These are phyloP conservation scores for Saccopteryx leptura DNA, from an alignment of 2,113 vertebrate species.

Conservation along the genomic window DNA sequence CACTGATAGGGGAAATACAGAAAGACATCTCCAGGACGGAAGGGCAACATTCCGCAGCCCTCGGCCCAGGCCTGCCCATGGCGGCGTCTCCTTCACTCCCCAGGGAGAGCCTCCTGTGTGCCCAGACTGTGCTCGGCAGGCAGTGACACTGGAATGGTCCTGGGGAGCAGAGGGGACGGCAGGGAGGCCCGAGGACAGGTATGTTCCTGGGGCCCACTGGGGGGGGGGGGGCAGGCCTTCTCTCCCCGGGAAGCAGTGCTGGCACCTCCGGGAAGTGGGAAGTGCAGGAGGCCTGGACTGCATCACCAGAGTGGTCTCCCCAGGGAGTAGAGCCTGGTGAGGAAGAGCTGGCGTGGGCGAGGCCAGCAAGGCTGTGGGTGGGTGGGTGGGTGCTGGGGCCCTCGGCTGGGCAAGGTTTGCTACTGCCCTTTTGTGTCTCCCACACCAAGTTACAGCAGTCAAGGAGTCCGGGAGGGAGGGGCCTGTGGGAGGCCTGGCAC, in stretches of 20 bases:
- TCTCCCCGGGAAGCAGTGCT: background rate
- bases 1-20: background rate
- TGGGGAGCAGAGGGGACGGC: background rate
- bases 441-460: background rate
- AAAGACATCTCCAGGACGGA: background rate
- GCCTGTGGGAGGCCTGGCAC: background rate
- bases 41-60: background rate
- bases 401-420: background rate
- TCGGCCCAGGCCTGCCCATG: rapidly evolving
- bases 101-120: rapidly evolving
- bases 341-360: too few species aligned
- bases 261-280: rapidly evolving
- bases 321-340: rapidly evolving
- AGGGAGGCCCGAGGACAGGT: background rate
- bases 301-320: rapidly evolving
- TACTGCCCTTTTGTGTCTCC: too few species aligned
- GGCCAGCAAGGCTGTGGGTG: rapidly evolving
- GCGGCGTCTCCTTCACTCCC: rapidly evolving
- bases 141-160: background rate
- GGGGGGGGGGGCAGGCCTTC: background rate
- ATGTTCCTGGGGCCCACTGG: rapidly evolving
- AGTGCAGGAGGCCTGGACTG: rapidly evolving
- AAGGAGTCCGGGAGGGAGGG: rapidly evolving
- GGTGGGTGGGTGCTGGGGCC: background rate
- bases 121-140: background rate